Percentiles rank a stretch among this genome's conserved stretches.
Evolutionary conservation across 2,113 vertebrate genomes (phyloP).

Genomic region (Rattus rattus): DNA sequence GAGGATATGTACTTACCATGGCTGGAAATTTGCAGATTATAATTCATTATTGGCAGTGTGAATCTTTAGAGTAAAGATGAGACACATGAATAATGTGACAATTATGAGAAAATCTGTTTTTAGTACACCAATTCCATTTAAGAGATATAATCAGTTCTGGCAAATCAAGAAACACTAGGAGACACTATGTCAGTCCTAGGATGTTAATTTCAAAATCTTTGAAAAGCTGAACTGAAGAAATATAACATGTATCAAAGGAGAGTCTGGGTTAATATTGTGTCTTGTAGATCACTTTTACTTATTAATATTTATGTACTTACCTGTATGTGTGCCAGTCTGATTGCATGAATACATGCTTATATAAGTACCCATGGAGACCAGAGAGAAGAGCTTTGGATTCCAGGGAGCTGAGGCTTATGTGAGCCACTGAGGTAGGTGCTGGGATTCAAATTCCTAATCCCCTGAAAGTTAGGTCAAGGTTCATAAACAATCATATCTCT

Average conservation of each 20-base stretch:
- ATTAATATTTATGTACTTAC: not conserved
- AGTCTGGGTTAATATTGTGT: not conserved
- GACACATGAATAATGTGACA: constrained; percentile 45
- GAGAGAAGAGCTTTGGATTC: not conserved
- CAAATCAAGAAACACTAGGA: constrained; percentile 43
- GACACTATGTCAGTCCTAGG: constrained; percentile 5
- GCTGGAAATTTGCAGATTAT: constrained; percentile 68
- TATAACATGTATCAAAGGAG: not conserved
- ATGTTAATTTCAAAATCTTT: not conserved
- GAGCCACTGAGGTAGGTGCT: not conserved
- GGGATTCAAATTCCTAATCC: not conserved
- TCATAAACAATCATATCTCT: not conserved
- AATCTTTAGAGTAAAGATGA: constrained; percentile 56
- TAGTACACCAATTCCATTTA: not conserved
- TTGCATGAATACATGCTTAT: not conserved
- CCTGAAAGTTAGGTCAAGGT: not conserved
- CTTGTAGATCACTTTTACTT: not conserved
- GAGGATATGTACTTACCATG: constrained; percentile 16
- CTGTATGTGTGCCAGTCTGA: not conserved
- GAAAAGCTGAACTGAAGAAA: not conserved
- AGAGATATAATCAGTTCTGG: not conserved
- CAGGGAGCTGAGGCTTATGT: not conserved
- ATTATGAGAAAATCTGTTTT: constrained; percentile 27
- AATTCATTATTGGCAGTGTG: constrained; percentile 58
- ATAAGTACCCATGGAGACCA: not conserved